Conservation (phyloP, 2,888 invertebrate genomes). For the Nephrocerus scutellatus region DNA sequence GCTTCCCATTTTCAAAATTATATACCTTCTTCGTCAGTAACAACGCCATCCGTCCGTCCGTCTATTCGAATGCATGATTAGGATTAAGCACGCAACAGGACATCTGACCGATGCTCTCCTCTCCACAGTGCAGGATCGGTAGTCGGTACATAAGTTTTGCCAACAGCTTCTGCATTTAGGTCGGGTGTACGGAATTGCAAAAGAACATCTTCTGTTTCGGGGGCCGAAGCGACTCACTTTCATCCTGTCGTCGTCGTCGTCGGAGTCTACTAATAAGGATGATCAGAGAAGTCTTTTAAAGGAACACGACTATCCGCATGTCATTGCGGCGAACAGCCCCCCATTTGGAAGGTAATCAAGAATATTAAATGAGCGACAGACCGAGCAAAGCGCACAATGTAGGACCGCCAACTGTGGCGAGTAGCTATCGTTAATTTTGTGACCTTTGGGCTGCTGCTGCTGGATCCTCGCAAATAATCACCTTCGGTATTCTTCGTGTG, state of each 20-base stretch:
- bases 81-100: too few relatives aligned
- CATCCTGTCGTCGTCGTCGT: slow-evolving; percentile 8
- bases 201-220: too few relatives aligned
- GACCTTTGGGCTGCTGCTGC: background rate
- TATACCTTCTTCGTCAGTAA: too few relatives aligned
- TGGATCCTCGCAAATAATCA: slow-evolving; percentile 6
- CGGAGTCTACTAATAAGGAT: slow-evolving; percentile 40
- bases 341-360: slow-evolving; percentile 18
- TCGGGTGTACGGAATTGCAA: too few relatives aligned
- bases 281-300: slow-evolving; percentile 46
- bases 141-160: too few relatives aligned
- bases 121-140: too few relatives aligned
- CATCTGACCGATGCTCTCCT: too few relatives aligned
- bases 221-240: too few relatives aligned
- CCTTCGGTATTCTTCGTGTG: slow-evolving; percentile 10
- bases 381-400: slow-evolving; percentile 12
- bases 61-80: too few relatives aligned
- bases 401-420: slow-evolving; percentile 15
- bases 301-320: slow-evolving; percentile 42
- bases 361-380: slow-evolving; percentile 21
- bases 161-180: too few relatives aligned
- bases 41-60: too few relatives aligned
- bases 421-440: slow-evolving; percentile 19
- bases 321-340: slow-evolving; percentile 24
- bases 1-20: too few relatives aligned